Evolutionary conservation across 2,888 invertebrate species (phyloP).

Genomic region (Augiades crinisus): DNA sequence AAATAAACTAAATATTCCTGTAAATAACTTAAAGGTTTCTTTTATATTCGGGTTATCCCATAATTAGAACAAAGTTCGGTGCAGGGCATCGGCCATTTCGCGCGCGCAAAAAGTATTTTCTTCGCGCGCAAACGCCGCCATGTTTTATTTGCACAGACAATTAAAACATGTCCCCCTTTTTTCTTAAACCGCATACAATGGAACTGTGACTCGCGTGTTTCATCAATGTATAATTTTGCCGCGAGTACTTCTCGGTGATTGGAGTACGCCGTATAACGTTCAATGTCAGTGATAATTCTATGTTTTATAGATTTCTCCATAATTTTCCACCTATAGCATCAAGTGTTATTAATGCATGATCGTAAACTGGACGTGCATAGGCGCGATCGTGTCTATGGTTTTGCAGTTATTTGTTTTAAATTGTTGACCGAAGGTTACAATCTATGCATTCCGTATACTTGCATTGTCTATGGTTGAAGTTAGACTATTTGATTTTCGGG

Average conservation of each 20-base stretch:
- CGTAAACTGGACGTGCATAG: not conserved
- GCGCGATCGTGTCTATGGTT: not conserved
- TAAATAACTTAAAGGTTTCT: no score
- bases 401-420: no score
- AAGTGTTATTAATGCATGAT: constrained; percentile 6
- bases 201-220: constrained; percentile 37
- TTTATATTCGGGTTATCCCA: no score
- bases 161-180: constrained; percentile 41
- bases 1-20: no score
- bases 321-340: constrained; percentile 10
- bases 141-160: constrained; percentile 35
- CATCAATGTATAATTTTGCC: constrained; percentile 29
- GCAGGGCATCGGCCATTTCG: no score
- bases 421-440: no score
- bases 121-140: constrained; percentile 16
- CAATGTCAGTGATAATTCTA: constrained; percentile 24
- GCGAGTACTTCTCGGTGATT: constrained; percentile 23
- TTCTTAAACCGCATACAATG: constrained; percentile 39
- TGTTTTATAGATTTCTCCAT: constrained; percentile 15
- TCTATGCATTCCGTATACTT: no score
- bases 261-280: constrained; percentile 4
- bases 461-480: no score
- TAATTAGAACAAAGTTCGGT: no score
- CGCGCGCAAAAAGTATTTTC: no score
- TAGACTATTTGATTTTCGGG: no score